Evolutionary conservation across 1,140 invertebrate genomes (phyloP).

Genomic region (Capitella teleta): DNA sequence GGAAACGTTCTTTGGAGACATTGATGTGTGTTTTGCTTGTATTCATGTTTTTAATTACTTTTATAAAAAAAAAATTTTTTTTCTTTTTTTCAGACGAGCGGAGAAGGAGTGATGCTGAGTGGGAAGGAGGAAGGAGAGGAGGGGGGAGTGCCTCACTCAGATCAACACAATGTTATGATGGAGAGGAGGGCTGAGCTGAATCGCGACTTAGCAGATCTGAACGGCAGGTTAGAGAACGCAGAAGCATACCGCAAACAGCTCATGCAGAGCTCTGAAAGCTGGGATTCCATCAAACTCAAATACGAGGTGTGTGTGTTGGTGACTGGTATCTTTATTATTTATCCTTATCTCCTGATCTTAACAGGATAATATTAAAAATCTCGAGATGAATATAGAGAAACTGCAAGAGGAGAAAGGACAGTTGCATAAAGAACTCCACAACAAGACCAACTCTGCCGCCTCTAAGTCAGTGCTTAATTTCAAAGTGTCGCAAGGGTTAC

Average conservation of each 20-base stretch:
- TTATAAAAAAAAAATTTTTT: too few species aligned
- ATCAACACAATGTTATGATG: too few species aligned
- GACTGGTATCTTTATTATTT: too few species aligned
- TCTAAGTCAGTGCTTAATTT: background rate
- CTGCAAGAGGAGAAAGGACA: conserved; percentile 65
- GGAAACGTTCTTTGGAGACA: too few species aligned
- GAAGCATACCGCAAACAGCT: conserved; percentile 57
- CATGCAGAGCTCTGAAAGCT: conserved; percentile 52
- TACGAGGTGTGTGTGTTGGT: conserved; percentile 33
- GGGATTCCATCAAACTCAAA: conserved; percentile 44
- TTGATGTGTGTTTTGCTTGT: too few species aligned
- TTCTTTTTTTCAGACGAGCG: too few species aligned
- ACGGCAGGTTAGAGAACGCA: conserved; percentile 61
- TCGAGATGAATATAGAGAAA: conserved; percentile 58
- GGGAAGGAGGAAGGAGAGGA: too few species aligned
- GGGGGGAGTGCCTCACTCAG: too few species aligned
- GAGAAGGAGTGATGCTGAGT: too few species aligned
- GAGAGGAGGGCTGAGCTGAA: conserved; percentile 31
- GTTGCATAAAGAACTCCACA: conserved; percentile 53
- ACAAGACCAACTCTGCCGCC: conserved; percentile 34
- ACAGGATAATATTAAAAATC: conserved; percentile 49
- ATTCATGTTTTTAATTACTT: too few species aligned
- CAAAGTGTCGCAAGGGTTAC: too few species aligned
- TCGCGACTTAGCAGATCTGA: conserved; percentile 51
- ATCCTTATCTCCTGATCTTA: too few species aligned